Conservation (phyloP, 2,113 vertebrate species). For the Neoarius graeffei region DNA sequence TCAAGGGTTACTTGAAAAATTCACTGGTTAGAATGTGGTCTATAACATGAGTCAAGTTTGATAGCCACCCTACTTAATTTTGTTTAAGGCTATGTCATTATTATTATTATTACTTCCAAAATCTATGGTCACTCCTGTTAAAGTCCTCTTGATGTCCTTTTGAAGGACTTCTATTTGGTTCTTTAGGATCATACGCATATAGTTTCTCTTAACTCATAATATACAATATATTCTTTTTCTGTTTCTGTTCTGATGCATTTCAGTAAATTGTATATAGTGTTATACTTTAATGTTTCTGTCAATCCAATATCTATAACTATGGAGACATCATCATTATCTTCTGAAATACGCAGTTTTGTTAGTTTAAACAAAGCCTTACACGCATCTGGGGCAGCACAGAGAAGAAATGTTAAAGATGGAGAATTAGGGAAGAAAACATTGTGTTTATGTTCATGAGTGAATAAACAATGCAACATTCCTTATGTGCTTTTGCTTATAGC, state of each 20-base stretch:
- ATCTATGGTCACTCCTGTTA: neutral
- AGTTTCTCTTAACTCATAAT: neutral
- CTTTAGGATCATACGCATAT: neutral
- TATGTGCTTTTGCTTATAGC: conserved; percentile 54
- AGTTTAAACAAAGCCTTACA: neutral
- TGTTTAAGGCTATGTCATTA: neutral
- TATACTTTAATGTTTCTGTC: neutral
- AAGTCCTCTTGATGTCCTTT: neutral
- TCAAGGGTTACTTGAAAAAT: neutral
- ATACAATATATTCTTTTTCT: neutral
- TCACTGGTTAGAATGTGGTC: neutral
- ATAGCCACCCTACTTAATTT: neutral
- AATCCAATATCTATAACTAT: neutral
- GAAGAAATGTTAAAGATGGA: conserved; percentile 29
- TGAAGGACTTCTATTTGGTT: neutral
- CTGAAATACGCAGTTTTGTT: neutral
- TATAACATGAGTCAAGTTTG: neutral
- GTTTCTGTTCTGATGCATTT: neutral
- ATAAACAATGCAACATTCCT: conserved; percentile 47
- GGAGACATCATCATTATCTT: neutral
- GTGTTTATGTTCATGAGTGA: conserved; percentile 28
- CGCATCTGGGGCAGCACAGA: conserved; percentile 6
- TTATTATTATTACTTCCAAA: neutral
- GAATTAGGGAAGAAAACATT: neutral
- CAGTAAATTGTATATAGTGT: neutral